Evolutionary conservation across 2,113 vertebrate genomes (phyloP).

Genomic region (Bos indicus): DNA sequence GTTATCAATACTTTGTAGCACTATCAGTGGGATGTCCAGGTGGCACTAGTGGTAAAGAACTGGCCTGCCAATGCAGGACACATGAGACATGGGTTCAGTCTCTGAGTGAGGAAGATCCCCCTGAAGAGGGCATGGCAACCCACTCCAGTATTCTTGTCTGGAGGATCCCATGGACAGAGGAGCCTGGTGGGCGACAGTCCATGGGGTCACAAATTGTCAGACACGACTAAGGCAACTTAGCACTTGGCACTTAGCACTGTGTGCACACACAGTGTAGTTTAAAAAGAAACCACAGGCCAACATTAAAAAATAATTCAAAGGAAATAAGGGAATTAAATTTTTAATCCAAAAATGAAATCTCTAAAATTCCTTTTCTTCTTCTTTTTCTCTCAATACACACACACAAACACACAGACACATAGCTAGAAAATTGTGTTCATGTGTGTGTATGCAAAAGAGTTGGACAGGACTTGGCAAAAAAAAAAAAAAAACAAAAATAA

Average conservation of each 20-base stretch:
- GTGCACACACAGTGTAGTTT: background rate
- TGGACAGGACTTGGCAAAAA: background rate
- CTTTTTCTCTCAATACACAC: background rate
- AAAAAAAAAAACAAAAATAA: background rate
- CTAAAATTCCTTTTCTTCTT: background rate
- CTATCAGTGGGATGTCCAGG: background rate
- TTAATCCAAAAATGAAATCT: background rate
- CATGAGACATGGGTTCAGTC: background rate
- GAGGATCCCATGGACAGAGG: background rate
- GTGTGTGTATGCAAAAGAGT: background rate
- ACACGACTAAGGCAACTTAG: background rate
- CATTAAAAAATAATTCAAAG: conserved; percentile 6
- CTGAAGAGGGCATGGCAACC: background rate
- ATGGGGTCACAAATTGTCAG: background rate
- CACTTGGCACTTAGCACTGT: background rate
- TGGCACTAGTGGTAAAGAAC: background rate
- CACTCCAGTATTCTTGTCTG: background rate
- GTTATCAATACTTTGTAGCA: background rate
- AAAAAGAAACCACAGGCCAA: conserved; percentile 9
- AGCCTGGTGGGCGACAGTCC: background rate
- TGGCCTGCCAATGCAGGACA: background rate
- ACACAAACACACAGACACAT: background rate
- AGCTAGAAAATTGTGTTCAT: background rate
- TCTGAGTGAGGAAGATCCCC: background rate
- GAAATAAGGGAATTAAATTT: background rate